Evolutionary conservation across 2,113 vertebrate species (phyloP).

Genomic region (Cynopterus brachyotis): DNA sequence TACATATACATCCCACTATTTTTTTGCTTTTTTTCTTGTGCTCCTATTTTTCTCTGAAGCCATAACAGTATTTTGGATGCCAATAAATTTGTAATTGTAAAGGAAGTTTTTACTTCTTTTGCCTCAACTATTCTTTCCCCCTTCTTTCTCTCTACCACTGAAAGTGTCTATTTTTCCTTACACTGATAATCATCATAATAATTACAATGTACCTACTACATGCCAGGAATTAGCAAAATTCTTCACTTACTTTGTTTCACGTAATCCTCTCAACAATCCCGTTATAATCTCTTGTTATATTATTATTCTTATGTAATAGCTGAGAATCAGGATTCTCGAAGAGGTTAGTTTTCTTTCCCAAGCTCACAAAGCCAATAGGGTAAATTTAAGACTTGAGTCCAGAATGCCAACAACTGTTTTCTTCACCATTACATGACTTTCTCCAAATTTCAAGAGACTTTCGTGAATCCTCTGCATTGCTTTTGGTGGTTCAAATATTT

Average conservation of each 20-base stretch:
- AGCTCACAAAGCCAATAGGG: background rate
- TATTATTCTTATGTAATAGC: background rate
- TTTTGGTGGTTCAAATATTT: background rate
- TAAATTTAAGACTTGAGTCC: background rate
- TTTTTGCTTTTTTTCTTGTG: background rate
- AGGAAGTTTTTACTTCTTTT: background rate
- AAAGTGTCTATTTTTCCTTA: slow-evolving; percentile 14
- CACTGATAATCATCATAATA: background rate
- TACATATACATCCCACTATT: background rate
- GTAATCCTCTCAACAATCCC: background rate
- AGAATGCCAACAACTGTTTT: background rate
- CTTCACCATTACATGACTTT: background rate
- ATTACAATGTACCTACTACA: background rate
- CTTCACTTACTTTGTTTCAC: background rate
- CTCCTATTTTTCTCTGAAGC: background rate
- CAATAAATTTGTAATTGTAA: background rate
- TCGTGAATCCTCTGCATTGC: background rate
- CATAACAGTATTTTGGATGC: background rate
- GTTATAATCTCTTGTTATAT: background rate
- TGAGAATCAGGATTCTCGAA: background rate
- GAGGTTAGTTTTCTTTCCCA: background rate
- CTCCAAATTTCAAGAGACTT: background rate
- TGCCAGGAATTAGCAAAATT: background rate
- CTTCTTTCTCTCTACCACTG: background rate
- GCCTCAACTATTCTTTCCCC: background rate